Conservation (phyloP, 1,140 invertebrate genomes). For the Dreissena polymorpha region DNA sequence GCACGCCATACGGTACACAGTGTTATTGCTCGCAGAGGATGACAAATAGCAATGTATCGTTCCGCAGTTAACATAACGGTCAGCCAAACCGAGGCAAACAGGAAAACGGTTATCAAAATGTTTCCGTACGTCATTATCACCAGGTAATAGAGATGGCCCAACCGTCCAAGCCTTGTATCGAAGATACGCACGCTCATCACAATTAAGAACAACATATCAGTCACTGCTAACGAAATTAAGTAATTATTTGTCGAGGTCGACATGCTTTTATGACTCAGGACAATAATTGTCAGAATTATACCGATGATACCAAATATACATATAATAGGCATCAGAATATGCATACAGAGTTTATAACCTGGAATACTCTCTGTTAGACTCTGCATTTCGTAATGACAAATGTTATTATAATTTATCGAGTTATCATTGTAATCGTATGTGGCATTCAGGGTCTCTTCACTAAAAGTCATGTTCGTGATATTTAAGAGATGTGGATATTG, state of each 20-base stretch:
- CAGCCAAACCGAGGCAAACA: conserved; percentile 85
- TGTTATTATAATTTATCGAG: too few relatives aligned
- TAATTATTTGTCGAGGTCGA: conserved; percentile 88
- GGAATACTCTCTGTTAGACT: too few relatives aligned
- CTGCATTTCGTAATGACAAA: too few relatives aligned
- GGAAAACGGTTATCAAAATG: conserved; percentile 68
- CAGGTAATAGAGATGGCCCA: conserved; percentile 40
- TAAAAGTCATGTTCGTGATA: too few relatives aligned
- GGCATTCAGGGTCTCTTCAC: too few relatives aligned
- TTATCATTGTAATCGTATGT: too few relatives aligned
- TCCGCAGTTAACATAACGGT: conserved; percentile 89
- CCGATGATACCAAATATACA: conserved; percentile 63
- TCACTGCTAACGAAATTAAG: conserved; percentile 86
- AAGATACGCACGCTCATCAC: conserved; percentile 76
- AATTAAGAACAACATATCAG: conserved; percentile 86
- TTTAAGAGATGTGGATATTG: too few relatives aligned
- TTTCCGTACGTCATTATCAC: conserved; percentile 48
- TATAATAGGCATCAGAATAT: too few relatives aligned
- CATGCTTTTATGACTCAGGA: conserved; percentile 88
- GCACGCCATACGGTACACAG: conserved; percentile 84
- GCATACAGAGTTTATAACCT: too few relatives aligned
- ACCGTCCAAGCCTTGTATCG: conserved; percentile 40
- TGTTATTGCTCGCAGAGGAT: conserved; percentile 84
- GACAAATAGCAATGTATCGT: conserved; percentile 88
- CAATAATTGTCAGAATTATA: conserved; percentile 87